Evolutionary conservation across 2,113 vertebrate genomes (phyloP).

Genomic region (Pseudorasbora parva): DNA sequence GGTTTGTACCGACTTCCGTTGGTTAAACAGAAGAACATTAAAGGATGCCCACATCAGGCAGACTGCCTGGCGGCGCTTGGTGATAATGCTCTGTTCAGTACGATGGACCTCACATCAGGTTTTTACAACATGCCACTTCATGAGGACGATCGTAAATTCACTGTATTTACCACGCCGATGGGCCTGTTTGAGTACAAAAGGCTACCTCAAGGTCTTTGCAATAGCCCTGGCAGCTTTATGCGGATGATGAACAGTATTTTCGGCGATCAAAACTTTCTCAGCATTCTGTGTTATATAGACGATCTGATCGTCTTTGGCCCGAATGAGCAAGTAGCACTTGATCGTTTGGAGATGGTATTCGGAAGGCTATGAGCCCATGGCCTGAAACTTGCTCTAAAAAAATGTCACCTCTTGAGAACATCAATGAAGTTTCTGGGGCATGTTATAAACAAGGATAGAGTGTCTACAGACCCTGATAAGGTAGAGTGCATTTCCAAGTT

Average conservation of each 20-base stretch:
- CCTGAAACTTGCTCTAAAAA: conserved; percentile 1
- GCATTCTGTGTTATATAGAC: neutral
- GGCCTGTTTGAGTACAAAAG: too few species aligned
- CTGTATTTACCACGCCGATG: neutral
- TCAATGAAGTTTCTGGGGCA: too few species aligned
- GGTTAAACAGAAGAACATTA: conserved; percentile 2
- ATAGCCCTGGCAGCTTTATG: neutral
- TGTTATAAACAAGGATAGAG: too few species aligned
- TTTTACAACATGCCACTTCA: conserved; percentile 22
- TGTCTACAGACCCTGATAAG: too few species aligned
- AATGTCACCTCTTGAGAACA: neutral
- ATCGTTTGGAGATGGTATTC: neutral
- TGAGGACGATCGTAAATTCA: conserved; percentile 13
- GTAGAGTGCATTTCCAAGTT: too few species aligned
- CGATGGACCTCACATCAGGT: conserved; percentile 44
- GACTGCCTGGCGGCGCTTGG: conserved; percentile 30
- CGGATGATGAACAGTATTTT: neutral
- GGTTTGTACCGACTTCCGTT: neutral
- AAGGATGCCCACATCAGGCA: conserved; percentile 42
- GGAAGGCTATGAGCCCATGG: neutral
- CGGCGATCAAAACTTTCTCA: neutral
- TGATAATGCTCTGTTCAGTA: conserved; percentile 22
- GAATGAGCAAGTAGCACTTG: neutral
- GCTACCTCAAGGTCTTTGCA: too few species aligned
- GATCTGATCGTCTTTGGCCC: neutral